These are phyloP conservation scores for Rhabdornis inornatus DNA, from an alignment of 2,113 vertebrate species.

Conservation along the genomic window DNA sequence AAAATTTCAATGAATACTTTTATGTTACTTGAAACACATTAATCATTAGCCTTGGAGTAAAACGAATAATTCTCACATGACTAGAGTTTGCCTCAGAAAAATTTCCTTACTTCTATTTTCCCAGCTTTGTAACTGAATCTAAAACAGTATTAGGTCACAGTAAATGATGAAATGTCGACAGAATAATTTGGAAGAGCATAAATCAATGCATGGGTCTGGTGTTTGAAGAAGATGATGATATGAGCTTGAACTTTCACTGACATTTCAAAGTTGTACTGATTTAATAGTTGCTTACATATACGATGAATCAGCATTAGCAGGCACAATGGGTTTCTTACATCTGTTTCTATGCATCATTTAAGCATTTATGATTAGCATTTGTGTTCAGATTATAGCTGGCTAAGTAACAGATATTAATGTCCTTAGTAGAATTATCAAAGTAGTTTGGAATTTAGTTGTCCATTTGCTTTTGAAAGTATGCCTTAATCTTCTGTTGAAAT, in stretches of 20 bases:
- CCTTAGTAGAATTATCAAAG: not conserved
- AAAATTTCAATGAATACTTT: not conserved
- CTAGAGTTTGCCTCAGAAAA: not conserved
- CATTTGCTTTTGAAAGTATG: not conserved
- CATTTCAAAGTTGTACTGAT: not conserved
- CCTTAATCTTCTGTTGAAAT: not conserved
- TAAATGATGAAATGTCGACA: not conserved
- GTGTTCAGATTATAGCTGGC: not conserved
- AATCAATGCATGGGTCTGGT: not conserved
- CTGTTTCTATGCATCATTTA: not conserved
- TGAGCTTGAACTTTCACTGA: not conserved
- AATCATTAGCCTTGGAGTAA: not conserved
- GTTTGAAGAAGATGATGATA: not conserved
- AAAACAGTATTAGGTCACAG: not conserved
- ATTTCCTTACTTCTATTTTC: not conserved
- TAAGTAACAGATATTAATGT: not conserved
- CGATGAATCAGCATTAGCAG: not conserved
- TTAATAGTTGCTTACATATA: not conserved
- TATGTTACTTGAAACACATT: not conserved
- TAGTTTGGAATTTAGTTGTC: not conserved
- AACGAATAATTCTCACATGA: fast-evolving
- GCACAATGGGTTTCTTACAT: not conserved
- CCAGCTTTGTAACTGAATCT: not conserved
- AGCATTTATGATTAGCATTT: not conserved
- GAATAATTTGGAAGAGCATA: not conserved